phyloP scores from a whole-genome alignment of 2,113 vertebrate species.

The Albula goreensis region DNA sequence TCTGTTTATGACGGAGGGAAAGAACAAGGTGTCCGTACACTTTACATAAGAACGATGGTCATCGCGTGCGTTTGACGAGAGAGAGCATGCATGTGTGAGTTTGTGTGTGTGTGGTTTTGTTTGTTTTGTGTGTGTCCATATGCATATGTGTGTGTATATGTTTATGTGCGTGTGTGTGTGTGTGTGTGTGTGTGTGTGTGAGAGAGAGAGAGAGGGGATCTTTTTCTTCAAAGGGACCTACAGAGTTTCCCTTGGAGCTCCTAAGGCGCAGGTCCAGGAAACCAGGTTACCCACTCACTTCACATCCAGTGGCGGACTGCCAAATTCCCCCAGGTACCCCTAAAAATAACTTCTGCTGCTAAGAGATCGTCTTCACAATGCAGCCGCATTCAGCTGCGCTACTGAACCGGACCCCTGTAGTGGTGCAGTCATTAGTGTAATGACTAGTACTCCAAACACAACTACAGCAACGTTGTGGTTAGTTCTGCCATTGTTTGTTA shows the following conservation, averaged over 20 bases:
- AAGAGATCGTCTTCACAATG: background rate
- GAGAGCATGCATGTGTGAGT: background rate
- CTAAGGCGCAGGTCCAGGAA: slow-evolving; percentile 39
- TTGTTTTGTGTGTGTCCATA: background rate
- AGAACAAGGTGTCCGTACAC: background rate
- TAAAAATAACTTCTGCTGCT: slow-evolving; percentile 62
- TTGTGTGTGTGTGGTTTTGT: background rate
- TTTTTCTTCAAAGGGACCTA: slow-evolving; percentile 42
- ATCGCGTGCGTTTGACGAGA: background rate
- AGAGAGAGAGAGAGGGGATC: slow-evolving; percentile 19
- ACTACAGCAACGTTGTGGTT: background rate
- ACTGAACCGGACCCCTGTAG: slow-evolving; percentile 3
- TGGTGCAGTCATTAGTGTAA: background rate
- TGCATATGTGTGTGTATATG: background rate
- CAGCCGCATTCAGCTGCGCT: background rate
- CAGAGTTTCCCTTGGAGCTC: slow-evolving; percentile 57
- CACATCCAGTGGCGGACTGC: slow-evolving; percentile 55
- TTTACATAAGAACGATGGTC: background rate
- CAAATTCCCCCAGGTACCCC: slow-evolving; percentile 49
- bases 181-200: background rate
- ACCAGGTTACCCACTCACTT: slow-evolving; percentile 75
- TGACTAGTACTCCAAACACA: background rate
- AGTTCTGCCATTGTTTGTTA: background rate
- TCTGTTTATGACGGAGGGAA: background rate
- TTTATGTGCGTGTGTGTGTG: background rate